A percentile compares a stretch with the other conserved stretches of the same genome.
phyloP scores from a whole-genome alignment of 2,888 invertebrate genomes.

The Luffia ferchaultella region DNA sequence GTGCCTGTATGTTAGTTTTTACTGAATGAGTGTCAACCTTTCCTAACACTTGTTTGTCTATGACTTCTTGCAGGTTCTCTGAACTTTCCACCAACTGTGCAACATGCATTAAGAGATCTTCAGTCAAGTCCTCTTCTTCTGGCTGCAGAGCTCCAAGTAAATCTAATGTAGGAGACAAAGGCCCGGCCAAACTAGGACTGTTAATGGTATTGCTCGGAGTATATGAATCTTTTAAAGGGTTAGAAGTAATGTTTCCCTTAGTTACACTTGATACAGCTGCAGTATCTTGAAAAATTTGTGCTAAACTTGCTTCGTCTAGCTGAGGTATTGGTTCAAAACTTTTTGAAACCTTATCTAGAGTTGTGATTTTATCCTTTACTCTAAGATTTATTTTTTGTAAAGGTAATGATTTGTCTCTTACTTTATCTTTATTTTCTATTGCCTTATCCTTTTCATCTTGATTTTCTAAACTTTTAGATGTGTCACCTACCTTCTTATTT shows the following conservation, averaged over 20 bases:
- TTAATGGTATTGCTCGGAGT: slow-evolving; percentile 39
- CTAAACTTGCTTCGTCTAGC: slow-evolving; percentile 54
- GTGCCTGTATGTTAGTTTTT: neutral
- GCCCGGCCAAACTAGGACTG: slow-evolving; percentile 57
- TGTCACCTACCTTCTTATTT: slow-evolving; percentile 4
- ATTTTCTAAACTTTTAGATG: neutral
- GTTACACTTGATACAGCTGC: slow-evolving; percentile 28
- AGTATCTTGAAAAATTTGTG: slow-evolving; percentile 56
- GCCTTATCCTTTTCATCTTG: neutral
- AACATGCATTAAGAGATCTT: slow-evolving; percentile 77
- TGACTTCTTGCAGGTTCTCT: slow-evolving; percentile 75
- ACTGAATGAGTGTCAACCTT: slow-evolving; percentile 40
- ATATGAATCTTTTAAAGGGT: slow-evolving; percentile 31
- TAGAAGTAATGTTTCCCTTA: neutral
- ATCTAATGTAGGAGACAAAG: slow-evolving; percentile 67
- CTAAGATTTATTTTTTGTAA: slow-evolving; percentile 30
- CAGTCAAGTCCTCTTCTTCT: slow-evolving; percentile 73
- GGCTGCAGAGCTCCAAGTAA: slow-evolving; percentile 67
- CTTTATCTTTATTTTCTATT: neutral
- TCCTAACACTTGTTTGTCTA: slow-evolving; percentile 71
- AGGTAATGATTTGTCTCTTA: neutral
- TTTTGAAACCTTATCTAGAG: slow-evolving; percentile 34
- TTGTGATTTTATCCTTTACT: slow-evolving; percentile 26
- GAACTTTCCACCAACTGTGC: slow-evolving; percentile 74
- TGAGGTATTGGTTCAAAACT: slow-evolving; percentile 50